Evolutionary conservation across 2,888 invertebrate species (phyloP).

Genomic region (Colletes collaris): DNA sequence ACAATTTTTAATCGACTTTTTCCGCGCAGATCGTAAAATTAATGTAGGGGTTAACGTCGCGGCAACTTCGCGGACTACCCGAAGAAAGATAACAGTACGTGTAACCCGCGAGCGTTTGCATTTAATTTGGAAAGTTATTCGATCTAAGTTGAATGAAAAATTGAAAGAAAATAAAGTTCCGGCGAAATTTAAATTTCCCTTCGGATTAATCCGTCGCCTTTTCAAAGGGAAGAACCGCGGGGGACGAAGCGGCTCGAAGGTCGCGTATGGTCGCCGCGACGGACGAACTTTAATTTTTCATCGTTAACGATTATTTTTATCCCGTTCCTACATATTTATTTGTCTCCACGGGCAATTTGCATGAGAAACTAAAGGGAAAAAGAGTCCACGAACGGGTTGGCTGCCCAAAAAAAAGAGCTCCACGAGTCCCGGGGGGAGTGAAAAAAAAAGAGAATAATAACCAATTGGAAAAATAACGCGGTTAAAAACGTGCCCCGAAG

Average conservation of each 20-base stretch:
- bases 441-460: background rate
- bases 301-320: background rate
- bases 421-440: background rate
- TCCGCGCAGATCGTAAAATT: slow-evolving; percentile 9
- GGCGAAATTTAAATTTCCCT: slow-evolving; percentile 19
- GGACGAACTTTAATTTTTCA: background rate
- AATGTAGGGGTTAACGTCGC: slow-evolving; percentile 8
- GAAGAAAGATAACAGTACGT: slow-evolving; percentile 10
- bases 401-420: slow-evolving; percentile 7
- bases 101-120: slow-evolving; percentile 8
- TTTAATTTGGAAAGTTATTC: slow-evolving; percentile 38
- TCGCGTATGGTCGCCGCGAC: background rate
- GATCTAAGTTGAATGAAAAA: slow-evolving; percentile 27
- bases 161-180: slow-evolving; percentile 28
- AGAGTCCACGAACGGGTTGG: too few species aligned
- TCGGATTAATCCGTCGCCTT: slow-evolving; percentile 20
- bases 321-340: too few species aligned
- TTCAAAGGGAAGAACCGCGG: too few species aligned
- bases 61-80: slow-evolving; percentile 10
- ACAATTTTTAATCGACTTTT: slow-evolving; percentile 5
- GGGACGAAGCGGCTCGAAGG: background rate
- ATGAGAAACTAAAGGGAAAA: background rate
- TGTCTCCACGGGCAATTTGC: background rate
- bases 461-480: slow-evolving; percentile 36
- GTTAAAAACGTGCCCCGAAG: slow-evolving; percentile 33